Percentiles rank a stretch among this genome's conserved stretches.
Evolutionary conservation across 2,797 vertebrate genomes (phyloP).

Genomic region (Spondyliosoma cantharus): DNA sequence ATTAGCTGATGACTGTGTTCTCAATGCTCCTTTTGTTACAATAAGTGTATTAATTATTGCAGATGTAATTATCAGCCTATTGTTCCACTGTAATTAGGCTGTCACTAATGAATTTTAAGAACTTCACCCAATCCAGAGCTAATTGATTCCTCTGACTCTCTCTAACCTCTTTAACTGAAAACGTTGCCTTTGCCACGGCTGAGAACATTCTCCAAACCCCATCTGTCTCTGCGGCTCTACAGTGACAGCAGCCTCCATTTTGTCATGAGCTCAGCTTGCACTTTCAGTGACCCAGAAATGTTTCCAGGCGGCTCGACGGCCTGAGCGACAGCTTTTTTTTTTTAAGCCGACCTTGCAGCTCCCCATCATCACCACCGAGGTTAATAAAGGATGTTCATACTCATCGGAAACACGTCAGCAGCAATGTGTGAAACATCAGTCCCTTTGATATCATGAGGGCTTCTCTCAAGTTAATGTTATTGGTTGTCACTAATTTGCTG

Average conservation of each 20-base stretch:
- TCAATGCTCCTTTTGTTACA: conserved; percentile 73
- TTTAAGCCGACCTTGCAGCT: conserved; percentile 51
- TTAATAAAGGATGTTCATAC: conserved; percentile 66
- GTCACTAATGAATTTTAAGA: conserved; percentile 82
- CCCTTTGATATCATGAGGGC: conserved; percentile 32
- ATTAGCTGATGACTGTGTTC: conserved; percentile 76
- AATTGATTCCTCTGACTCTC: conserved; percentile 79
- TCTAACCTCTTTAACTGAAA: conserved; percentile 76
- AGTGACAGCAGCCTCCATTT: conserved; percentile 55
- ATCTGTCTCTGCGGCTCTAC: conserved; percentile 43
- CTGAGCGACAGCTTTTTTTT: conserved; percentile 65
- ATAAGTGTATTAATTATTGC: conserved; percentile 81
- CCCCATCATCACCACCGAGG: conserved; percentile 56
- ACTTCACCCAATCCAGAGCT: conserved; percentile 58
- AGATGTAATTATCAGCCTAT: conserved; percentile 80
- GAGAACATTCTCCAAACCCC: conserved; percentile 39
- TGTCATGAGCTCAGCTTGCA: conserved; percentile 50
- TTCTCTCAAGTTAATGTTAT: conserved; percentile 41
- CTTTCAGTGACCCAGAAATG: conserved; percentile 72
- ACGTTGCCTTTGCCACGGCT: conserved; percentile 41
- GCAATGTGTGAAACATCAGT: conserved; percentile 22
- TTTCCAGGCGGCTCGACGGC: conserved; percentile 54
- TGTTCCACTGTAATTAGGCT: conserved; percentile 80
- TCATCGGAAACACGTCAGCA: conserved; percentile 45
- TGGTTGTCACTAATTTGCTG: conserved; percentile 47